phyloP scores from a whole-genome alignment of 2,113 vertebrate species.

The Aspidoscelis tigris region DNA sequence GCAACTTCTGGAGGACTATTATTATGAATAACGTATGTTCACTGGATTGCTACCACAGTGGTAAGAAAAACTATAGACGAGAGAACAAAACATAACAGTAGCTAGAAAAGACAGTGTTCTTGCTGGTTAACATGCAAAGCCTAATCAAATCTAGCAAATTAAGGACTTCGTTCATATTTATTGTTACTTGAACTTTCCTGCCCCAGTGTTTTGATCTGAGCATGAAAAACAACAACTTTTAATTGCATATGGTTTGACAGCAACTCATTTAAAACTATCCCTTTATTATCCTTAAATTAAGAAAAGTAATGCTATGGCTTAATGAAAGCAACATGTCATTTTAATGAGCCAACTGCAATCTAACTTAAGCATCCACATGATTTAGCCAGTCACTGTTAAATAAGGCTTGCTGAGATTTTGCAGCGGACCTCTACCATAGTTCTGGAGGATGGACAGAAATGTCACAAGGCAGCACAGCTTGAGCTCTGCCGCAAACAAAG shows the following conservation, averaged over 20 bases:
- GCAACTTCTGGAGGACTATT: not conserved
- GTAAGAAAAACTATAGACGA: too few relatives aligned
- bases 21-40: not conserved
- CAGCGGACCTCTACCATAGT: not conserved
- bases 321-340: slow-evolving; percentile 66
- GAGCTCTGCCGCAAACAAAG: not conserved
- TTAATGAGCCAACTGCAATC: slow-evolving; percentile 52
- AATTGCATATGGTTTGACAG: slow-evolving; percentile 52
- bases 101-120: not conserved
- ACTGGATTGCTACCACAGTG: not conserved
- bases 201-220: not conserved
- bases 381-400: slow-evolving; percentile 30
- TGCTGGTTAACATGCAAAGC: not conserved
- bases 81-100: not conserved
- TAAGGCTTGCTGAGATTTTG: not conserved
- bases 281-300: not conserved
- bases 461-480: accelerated
- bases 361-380: slow-evolving; percentile 36
- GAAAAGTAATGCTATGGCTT: slow-evolving; percentile 49
- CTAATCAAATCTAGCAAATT: not conserved
- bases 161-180: not conserved
- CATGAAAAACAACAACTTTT: not conserved
- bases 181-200: accelerated
- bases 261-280: slow-evolving; percentile 46
- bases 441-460: not conserved